phyloP scores from a whole-genome alignment of 2,113 vertebrate species.

The Cryptomyrus ogoouensis region DNA sequence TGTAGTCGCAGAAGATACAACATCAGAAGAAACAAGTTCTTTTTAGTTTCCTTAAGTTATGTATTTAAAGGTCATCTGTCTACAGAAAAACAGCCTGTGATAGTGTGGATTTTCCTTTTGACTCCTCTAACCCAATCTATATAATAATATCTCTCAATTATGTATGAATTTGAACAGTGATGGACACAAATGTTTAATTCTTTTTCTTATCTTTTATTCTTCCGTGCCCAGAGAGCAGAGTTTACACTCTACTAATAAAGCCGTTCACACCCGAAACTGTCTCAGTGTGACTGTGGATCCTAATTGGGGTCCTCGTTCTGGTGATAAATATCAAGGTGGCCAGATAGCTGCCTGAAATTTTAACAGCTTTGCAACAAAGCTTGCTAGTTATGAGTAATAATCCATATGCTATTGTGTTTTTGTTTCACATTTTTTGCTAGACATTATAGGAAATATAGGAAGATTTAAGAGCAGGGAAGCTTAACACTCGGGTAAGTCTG shows the following conservation, averaged over 20 bases:
- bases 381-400: background rate
- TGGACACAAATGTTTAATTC: background rate
- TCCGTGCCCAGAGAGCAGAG: background rate
- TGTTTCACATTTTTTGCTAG: background rate
- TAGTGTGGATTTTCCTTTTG: background rate
- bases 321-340: background rate
- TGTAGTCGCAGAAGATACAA: background rate
- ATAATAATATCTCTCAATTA: background rate
- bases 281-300: background rate
- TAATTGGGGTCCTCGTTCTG: background rate
- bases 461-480: background rate
- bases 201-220: background rate
- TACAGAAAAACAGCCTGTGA: background rate
- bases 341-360: background rate
- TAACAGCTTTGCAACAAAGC: background rate
- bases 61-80: conserved; percentile 14
- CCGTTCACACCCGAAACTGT: background rate
- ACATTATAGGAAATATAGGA: background rate
- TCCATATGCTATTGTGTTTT: background rate
- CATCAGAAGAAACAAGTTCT: background rate
- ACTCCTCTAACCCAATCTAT: background rate
- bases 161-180: background rate
- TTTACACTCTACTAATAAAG: background rate
- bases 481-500: background rate
- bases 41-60: conserved; percentile 9